These are phyloP conservation scores for Rambutsinella grinnellia DNA, from an alignment of 2,888 invertebrate genomes.

Conservation along the genomic window DNA sequence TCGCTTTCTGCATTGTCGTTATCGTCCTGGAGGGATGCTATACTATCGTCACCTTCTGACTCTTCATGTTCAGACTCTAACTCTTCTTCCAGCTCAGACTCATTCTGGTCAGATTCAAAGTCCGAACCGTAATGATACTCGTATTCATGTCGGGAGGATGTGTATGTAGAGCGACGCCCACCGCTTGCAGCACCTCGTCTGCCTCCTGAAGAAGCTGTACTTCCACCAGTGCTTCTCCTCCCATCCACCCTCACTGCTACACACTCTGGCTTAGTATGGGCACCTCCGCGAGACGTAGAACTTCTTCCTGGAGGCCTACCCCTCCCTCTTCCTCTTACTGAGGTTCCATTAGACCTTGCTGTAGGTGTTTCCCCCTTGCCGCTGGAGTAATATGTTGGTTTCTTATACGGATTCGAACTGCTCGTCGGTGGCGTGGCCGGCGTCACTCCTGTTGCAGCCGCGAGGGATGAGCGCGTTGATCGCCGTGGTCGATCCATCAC, in stretches of 20 bases:
- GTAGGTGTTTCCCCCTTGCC: conserved; percentile 38
- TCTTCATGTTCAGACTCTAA: neutral
- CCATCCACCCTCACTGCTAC: conserved; percentile 71
- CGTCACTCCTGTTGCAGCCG: conserved; percentile 20
- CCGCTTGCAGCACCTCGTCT: conserved; percentile 74
- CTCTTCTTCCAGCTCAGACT: conserved; percentile 34
- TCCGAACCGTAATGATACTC: conserved; percentile 95
- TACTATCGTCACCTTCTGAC: neutral
- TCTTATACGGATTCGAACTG: conserved; percentile 63
- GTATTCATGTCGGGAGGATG: conserved; percentile 67
- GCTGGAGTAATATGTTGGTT: conserved; percentile 60
- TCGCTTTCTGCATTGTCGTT: conserved; percentile 56
- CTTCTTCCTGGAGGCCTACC: conserved; percentile 67
- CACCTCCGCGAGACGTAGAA: conserved; percentile 5
- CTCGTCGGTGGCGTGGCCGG: conserved; percentile 33
- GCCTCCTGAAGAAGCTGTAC: conserved; percentile 73
- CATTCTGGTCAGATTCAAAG: conserved; percentile 76
- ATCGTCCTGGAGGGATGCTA: conserved; percentile 8
- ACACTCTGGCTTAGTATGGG: conserved; percentile 61
- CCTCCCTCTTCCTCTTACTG: conserved; percentile 76
- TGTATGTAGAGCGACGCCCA: conserved; percentile 61
- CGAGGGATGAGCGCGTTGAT: conserved; percentile 48
- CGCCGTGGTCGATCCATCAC: conserved; percentile 53
- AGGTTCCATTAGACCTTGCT: conserved; percentile 31
- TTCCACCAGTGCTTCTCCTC: conserved; percentile 77